Evolutionary conservation across 2,888 invertebrate genomes (phyloP).

Genomic region (Hirtodrosophila confusa): DNA sequence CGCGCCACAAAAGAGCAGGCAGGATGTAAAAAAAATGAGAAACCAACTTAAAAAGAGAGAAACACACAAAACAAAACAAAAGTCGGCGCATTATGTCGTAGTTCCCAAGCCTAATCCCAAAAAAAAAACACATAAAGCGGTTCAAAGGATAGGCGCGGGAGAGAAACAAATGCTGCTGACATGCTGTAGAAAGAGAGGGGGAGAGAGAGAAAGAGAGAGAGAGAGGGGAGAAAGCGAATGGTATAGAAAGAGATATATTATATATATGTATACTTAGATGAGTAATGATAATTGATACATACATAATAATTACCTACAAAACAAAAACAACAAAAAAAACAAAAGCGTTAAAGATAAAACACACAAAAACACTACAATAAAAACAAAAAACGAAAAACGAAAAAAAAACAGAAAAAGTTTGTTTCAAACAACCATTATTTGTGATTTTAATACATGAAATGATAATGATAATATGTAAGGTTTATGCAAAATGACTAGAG

Average conservation of each 20-base stretch:
- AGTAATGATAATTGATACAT: conserved; percentile 22
- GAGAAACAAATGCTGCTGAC: conserved; percentile 11
- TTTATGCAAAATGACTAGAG: conserved; percentile 64
- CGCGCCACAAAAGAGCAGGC: no score
- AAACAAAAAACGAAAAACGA: conserved; percentile 88
- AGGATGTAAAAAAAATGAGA: no score
- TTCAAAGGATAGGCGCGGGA: no score
- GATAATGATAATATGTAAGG: conserved; percentile 56
- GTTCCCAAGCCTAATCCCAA: no score
- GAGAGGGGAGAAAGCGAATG: conserved; percentile 1
- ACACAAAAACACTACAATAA: background rate
- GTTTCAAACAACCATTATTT: conserved; percentile 77
- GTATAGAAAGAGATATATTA: conserved; percentile 13
- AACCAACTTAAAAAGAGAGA: no score
- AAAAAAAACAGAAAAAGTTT: conserved; percentile 87
- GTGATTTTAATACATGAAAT: conserved; percentile 75
- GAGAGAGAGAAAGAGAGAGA: conserved; percentile 8
- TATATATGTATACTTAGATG: conserved; percentile 31
- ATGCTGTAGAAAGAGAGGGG: conserved; percentile 27
- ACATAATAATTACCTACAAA: conserved; percentile 18
- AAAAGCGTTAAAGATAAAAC: conserved; percentile 7
- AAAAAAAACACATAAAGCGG: no score
- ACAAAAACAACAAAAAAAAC: background rate
- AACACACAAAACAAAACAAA: no score
- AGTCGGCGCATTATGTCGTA: no score